phyloP scores from a whole-genome alignment of 2,888 invertebrate genomes.

The Mantis religiosa region DNA sequence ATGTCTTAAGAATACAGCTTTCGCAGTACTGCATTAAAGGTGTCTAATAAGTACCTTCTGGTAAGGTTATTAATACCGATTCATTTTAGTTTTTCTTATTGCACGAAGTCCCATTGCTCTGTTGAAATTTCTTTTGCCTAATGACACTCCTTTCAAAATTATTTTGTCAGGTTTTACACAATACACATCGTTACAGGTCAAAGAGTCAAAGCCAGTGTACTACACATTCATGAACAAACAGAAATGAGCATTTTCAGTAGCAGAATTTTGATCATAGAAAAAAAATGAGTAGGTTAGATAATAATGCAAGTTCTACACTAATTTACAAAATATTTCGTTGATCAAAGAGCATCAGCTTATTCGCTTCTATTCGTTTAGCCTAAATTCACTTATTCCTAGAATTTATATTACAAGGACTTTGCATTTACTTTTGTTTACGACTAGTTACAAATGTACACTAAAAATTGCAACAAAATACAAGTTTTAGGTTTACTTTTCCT shows the following conservation, averaged over 20 bases:
- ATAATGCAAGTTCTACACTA: not conserved
- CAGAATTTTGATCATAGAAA: not conserved
- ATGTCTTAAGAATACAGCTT: not conserved
- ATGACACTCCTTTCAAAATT: not conserved
- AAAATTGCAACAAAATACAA: not conserved
- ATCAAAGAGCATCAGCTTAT: not conserved
- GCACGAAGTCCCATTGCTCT: not conserved
- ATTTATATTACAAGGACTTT: not conserved
- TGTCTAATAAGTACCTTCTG: not conserved
- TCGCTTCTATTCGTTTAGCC: not conserved
- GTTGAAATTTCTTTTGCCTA: not conserved
- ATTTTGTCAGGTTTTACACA: not conserved
- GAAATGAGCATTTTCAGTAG: not conserved
- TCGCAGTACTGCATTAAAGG: not conserved
- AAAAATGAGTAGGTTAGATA: not conserved
- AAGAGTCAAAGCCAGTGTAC: not conserved
- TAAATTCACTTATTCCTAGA: not conserved
- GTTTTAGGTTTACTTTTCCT: not conserved
- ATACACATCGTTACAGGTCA: not conserved
- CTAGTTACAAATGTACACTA: not conserved
- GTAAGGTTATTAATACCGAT: not conserved
- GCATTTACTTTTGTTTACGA: not conserved
- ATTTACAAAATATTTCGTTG: not conserved
- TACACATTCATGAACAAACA: not conserved
- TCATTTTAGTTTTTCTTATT: not conserved